A percentile compares a stretch with the other conserved stretches of the same genome.
Conservation (phyloP, 2,888 invertebrate species). For the Drosophila dives region DNA sequence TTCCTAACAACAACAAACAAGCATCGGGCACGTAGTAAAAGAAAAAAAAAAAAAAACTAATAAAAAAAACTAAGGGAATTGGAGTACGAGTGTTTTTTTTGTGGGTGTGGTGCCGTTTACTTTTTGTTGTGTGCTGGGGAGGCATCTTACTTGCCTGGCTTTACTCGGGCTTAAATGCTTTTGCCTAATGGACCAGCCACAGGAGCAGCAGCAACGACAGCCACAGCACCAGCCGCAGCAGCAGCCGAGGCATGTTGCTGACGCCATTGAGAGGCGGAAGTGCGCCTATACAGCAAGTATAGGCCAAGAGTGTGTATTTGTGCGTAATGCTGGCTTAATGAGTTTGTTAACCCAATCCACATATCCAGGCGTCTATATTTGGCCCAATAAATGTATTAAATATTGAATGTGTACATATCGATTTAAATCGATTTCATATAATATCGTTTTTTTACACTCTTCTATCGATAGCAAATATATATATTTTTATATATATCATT, state of each 20-base stretch:
- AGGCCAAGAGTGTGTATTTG: constrained; percentile 29
- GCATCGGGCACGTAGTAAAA: constrained; percentile 47
- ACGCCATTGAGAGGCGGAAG: constrained; percentile 63
- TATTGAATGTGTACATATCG: constrained; percentile 6
- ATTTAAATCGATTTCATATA: background rate
- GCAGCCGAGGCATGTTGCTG: constrained; percentile 44
- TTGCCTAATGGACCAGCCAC: constrained; percentile 61
- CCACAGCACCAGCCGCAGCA: constrained; percentile 18
- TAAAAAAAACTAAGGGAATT: constrained; percentile 12
- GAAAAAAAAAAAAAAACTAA: constrained; percentile 1
- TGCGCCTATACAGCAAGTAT: constrained; percentile 59
- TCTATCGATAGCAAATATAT: background rate
- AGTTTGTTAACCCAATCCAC: constrained; percentile 74
- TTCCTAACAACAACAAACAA: constrained; percentile 42
- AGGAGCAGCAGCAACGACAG: constrained; percentile 9
- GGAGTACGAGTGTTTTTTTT: constrained; percentile 47
- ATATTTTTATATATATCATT: background rate
- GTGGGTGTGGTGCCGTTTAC: constrained; percentile 34
- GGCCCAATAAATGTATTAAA: background rate
- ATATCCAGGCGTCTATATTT: constrained; percentile 28
- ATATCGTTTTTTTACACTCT: background rate
- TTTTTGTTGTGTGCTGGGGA: background rate
- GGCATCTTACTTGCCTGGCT: constrained; percentile 30
- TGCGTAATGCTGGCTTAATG: constrained; percentile 57
- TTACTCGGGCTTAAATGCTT: constrained; percentile 70